Percentiles rank a stretch among this genome's conserved stretches.
These are phyloP conservation scores for Orussus abietinus DNA, from an alignment of 1,140 invertebrate genomes.

Conservation along the genomic window DNA sequence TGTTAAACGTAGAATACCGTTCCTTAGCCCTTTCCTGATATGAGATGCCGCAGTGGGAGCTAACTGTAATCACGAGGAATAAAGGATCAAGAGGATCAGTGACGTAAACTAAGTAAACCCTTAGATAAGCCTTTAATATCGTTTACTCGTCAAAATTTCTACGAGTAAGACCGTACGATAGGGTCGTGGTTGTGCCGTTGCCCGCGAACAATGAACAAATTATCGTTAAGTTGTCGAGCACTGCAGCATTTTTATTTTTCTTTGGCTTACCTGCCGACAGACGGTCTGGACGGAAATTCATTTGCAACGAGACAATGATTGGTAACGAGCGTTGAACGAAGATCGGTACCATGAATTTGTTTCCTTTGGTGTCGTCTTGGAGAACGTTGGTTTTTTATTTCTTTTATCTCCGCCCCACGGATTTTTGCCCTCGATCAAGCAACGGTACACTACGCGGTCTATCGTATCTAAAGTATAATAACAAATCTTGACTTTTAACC, in stretches of 20 bases:
- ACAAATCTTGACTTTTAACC: too few species aligned
- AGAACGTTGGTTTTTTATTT: too few species aligned
- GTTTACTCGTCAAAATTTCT: slow-evolving; percentile 1
- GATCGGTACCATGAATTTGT: too few species aligned
- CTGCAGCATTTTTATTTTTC: too few species aligned
- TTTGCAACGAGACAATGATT: too few species aligned
- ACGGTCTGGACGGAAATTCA: too few species aligned
- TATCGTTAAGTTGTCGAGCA: background rate
- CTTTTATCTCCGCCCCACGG: too few species aligned
- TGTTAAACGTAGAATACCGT: slow-evolving; percentile 1
- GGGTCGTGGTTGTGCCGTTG: background rate
- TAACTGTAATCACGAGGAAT: slow-evolving; percentile 10
- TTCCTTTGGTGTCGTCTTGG: too few species aligned
- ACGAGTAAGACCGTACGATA: background rate
- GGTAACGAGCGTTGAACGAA: too few species aligned
- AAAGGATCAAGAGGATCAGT: slow-evolving; percentile 9
- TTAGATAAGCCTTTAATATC: slow-evolving; percentile 6
- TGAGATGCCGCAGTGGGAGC: slow-evolving; percentile 7
- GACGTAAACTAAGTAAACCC: slow-evolving; percentile 8
- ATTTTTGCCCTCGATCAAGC: too few species aligned
- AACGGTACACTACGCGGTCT: too few species aligned
- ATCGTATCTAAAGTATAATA: too few species aligned
- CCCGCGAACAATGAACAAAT: background rate
- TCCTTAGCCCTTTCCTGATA: slow-evolving; percentile 6
- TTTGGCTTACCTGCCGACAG: background rate